Evolutionary conservation across 2,797 vertebrate genomes (phyloP), one percentile per base, ranked within the genome.

Genomic region (Mormyrus hasselquistii): DNA sequence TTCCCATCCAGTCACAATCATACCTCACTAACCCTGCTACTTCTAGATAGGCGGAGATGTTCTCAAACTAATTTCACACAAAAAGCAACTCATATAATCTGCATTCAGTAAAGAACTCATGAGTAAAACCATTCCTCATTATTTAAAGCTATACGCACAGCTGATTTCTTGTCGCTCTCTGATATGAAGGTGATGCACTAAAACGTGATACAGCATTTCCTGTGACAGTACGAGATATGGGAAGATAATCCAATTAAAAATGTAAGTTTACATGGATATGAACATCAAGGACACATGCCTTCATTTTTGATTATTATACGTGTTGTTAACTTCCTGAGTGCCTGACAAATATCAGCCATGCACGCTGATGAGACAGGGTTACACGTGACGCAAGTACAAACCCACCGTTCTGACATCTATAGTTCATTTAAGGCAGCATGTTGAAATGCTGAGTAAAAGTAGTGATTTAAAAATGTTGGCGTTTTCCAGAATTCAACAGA

Each of bases 361-460:
- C 9, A 55, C 47, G 9, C 10, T 22, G 7, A 55, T 53, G 65
- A 50, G n/a, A 7, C 59, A 16, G 25, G 38, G 73, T 47, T 10
- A 52, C 73, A 52, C 25, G 22, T 16, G 14, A 41, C 4, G 14
- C 16, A 41, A 49, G 10, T 85, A 47, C 12, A 52, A 85, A 85
- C 4, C 65, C 76, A 82, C 7, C 41, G 2, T 50, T 52, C n/a
- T 85, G 22, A 85, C 10, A 12, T 49, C 49, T 85, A 47, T 4
- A 49, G 12, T 87, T 41, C 53, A 41, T 87, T 57, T 87, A 87
- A 87, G 85, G 85, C 85, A 87, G 50, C 29, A n/a, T 52, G 19
- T 85, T 10, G 8, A 85, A 85, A 73, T 38, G 49, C 82, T 85
- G 82, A 85, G 49, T 84, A 49, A 84, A 83, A 44, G 16, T 22